Conservation (phyloP, 2,888 invertebrate genomes). For the Oxyscelio sp. region DNA sequence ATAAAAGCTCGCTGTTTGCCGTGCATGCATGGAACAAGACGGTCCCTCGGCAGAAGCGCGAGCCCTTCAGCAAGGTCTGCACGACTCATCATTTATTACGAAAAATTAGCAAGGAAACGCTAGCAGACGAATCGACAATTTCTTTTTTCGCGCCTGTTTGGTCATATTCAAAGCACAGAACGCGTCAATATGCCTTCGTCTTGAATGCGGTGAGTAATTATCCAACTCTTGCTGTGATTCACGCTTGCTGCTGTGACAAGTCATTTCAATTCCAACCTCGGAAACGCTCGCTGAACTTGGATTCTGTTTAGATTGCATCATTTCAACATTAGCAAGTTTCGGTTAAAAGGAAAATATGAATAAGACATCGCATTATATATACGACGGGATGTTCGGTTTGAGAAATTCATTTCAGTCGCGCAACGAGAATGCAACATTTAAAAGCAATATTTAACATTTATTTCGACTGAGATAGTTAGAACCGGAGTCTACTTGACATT, state of each 20-base stretch:
- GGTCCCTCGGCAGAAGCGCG: no score
- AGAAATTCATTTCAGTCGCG: slow-evolving; percentile 50
- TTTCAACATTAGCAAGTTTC: slow-evolving; percentile 58
- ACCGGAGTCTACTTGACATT: no score
- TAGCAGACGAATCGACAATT: background rate
- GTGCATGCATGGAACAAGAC: no score
- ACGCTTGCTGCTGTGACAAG: slow-evolving; percentile 65
- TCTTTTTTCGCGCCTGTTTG: background rate
- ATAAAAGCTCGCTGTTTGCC: no score
- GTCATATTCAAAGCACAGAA: slow-evolving; percentile 27
- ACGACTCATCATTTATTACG: background rate
- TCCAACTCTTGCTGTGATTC: slow-evolving; percentile 64
- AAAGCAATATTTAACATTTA: no score
- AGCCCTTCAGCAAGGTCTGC: no score
- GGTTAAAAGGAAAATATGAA: slow-evolving; percentile 67
- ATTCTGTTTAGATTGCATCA: slow-evolving; percentile 73
- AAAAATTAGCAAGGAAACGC: background rate
- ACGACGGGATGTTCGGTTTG: slow-evolving; percentile 44
- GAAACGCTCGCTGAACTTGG: slow-evolving; percentile 70
- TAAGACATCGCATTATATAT: slow-evolving; percentile 59
- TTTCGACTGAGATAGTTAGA: no score
- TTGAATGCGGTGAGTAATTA: slow-evolving; percentile 60
- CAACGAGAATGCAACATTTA: background rate
- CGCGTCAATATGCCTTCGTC: slow-evolving; percentile 21
- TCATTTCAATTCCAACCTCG: slow-evolving; percentile 67